These are phyloP conservation scores for Adelognathus sp. DNA, from an alignment of 2,888 invertebrate genomes.

Conservation along the genomic window DNA sequence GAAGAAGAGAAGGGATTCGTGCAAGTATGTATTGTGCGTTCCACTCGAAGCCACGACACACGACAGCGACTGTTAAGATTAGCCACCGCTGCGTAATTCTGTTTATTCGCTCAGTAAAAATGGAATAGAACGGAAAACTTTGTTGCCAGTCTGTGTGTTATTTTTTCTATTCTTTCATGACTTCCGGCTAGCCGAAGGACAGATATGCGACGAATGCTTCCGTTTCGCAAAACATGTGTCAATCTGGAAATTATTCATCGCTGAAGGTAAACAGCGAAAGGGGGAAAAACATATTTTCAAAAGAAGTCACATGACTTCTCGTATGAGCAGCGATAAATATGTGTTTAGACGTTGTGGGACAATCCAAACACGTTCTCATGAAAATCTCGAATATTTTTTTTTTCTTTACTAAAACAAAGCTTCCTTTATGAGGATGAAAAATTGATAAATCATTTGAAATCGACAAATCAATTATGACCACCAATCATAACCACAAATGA, in stretches of 20 bases:
- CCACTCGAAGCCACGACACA: constrained; percentile 48
- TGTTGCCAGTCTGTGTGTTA: no score
- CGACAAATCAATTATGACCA: no score
- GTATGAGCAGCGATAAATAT: no score
- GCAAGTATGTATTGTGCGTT: constrained; percentile 32
- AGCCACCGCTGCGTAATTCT: constrained; percentile 12
- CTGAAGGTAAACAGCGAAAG: not conserved
- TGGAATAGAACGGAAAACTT: not conserved
- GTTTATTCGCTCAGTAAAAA: constrained; percentile 26
- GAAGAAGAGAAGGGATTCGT: constrained; percentile 28
- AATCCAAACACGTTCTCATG: no score
- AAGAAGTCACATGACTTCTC: not conserved
- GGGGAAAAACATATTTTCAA: not conserved
- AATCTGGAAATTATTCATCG: not conserved
- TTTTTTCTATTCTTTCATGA: not conserved
- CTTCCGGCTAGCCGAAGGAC: not conserved
- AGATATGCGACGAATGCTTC: not conserved
- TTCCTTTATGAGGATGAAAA: no score
- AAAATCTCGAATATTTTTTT: no score
- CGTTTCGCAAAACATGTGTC: not conserved
- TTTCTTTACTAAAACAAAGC: no score
- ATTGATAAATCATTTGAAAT: no score
- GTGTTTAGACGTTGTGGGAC: no score
- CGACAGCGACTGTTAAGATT: constrained; percentile 44
- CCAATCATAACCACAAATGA: no score